Evolutionary conservation across 2,113 vertebrate species (phyloP).

Genomic region (Cricetomys ansorgei): DNA sequence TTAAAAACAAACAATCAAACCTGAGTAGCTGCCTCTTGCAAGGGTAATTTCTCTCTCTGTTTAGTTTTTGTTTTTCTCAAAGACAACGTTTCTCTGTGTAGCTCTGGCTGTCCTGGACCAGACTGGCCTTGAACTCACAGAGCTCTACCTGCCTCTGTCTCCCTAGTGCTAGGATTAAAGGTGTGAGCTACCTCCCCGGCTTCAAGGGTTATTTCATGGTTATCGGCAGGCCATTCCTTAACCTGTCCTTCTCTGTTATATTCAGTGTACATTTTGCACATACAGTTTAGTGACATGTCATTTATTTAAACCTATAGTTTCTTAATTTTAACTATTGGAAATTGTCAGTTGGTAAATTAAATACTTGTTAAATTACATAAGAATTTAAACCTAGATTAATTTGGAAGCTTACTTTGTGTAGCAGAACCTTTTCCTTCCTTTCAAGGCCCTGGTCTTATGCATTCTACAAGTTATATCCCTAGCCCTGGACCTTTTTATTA

Average conservation of each 20-base stretch:
- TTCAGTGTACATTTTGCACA: not conserved
- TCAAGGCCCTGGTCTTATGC: not conserved
- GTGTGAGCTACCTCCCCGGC: too few relatives aligned
- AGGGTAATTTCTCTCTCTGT: too few relatives aligned
- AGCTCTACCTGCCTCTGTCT: too few relatives aligned
- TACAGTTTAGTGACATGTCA: not conserved
- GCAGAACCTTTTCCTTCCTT: not conserved
- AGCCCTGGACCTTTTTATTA: conserved; percentile 7
- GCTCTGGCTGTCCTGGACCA: too few relatives aligned
- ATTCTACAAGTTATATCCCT: not conserved
- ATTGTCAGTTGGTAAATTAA: conserved; percentile 32
- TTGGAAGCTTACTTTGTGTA: not conserved
- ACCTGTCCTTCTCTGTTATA: not conserved
- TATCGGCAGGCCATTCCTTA: conserved; percentile 1
- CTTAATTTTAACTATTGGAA: conserved; percentile 11
- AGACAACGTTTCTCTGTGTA: too few relatives aligned
- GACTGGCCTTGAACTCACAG: too few relatives aligned
- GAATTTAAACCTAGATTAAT: not conserved
- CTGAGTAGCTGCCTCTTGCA: not conserved
- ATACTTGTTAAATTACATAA: conserved; percentile 22
- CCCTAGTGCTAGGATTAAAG: too few relatives aligned
- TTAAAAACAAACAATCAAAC: not conserved
- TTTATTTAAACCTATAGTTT: not conserved
- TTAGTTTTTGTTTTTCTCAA: too few relatives aligned
- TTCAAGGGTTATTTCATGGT: conserved; percentile 5